Evolutionary conservation across 2,888 invertebrate genomes (phyloP).

Genomic region (Ethmia dodecea): DNA sequence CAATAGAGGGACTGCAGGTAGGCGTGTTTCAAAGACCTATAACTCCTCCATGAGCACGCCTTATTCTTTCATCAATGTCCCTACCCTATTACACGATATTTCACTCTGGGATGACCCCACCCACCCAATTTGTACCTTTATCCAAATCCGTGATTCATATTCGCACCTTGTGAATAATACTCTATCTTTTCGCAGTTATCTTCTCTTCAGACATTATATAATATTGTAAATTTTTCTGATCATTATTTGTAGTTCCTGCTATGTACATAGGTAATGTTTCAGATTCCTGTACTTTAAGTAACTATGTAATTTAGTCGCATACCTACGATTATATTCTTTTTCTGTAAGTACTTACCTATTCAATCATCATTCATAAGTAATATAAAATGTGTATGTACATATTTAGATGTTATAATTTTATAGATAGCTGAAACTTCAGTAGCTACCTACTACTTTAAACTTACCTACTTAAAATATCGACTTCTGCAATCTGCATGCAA

Average conservation of each 20-base stretch:
- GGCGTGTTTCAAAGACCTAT: conserved; percentile 66
- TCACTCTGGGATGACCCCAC: conserved; percentile 51
- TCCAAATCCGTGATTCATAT: conserved; percentile 52
- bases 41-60: conserved; percentile 63
- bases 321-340: too few relatives aligned
- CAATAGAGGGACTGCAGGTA: conserved; percentile 99
- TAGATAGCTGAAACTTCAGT: too few relatives aligned
- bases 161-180: conserved; percentile 75
- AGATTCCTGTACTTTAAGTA: too few relatives aligned
- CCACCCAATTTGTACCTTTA: conserved; percentile 38
- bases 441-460: too few relatives aligned
- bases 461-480: too few relatives aligned
- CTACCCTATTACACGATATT: conserved; percentile 50
- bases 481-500: too few relatives aligned
- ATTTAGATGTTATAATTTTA: too few relatives aligned
- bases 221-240: conserved; percentile 27
- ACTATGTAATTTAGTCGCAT: too few relatives aligned
- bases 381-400: too few relatives aligned
- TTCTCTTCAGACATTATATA: conserved; percentile 36
- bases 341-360: too few relatives aligned
- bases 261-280: conserved; percentile 16
- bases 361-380: too few relatives aligned
- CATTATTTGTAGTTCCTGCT: conserved; percentile 11
- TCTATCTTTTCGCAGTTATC: conserved; percentile 54
- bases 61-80: conserved; percentile 51